These are phyloP conservation scores for Pyrgus malvae DNA, from an alignment of 2,888 invertebrate species.

Conservation along the genomic window DNA sequence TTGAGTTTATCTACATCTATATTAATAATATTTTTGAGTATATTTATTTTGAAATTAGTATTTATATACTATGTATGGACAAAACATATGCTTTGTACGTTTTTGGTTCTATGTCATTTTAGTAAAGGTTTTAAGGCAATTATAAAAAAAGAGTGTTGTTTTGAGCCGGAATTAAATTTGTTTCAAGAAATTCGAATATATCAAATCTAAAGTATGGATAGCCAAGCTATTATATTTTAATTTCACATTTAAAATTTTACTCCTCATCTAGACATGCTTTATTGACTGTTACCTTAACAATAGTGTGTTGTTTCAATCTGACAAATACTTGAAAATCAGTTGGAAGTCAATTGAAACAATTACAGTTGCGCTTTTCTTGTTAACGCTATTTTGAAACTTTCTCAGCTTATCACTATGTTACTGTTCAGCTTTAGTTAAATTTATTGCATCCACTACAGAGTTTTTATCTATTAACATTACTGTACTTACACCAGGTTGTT, in stretches of 20 bases:
- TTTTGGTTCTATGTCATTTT: too few species aligned
- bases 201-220: not conserved
- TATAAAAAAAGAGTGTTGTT: too few species aligned
- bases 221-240: too few species aligned
- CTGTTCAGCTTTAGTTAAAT: slow-evolving; percentile 37
- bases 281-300: slow-evolving; percentile 30
- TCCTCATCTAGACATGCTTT: slow-evolving; percentile 13
- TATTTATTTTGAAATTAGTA: too few species aligned
- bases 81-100: too few species aligned
- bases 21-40: too few species aligned
- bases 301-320: slow-evolving; percentile 33
- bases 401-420: slow-evolving; percentile 36
- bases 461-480: slow-evolving; percentile 37
- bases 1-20: not conserved
- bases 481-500: slow-evolving; percentile 38
- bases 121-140: too few species aligned
- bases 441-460: slow-evolving; percentile 57
- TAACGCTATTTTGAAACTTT: slow-evolving; percentile 28
- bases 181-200: too few species aligned
- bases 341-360: slow-evolving; percentile 21
- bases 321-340: not conserved
- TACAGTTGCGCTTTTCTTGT: slow-evolving; percentile 30
- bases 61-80: too few species aligned
- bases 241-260: not conserved
- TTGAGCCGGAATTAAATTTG: too few species aligned